Evolutionary conservation across 1,140 invertebrate species (phyloP).

Genomic region (Octopus sinensis): DNA sequence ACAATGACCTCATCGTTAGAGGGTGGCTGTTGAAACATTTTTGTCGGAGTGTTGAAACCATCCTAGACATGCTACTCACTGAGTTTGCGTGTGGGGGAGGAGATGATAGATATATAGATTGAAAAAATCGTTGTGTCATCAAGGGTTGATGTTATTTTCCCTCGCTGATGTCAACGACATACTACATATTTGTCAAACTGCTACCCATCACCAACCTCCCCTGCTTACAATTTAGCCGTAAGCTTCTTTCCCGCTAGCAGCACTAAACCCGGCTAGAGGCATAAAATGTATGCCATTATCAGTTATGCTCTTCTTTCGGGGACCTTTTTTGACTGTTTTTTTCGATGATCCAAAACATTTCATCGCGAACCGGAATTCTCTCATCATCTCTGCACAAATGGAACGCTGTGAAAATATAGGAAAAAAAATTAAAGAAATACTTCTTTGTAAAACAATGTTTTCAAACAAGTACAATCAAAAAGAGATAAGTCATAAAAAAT

Average conservation of each 20-base stretch:
- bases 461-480: too few relatives aligned
- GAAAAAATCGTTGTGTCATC: background rate
- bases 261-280: slow-evolving; percentile 36
- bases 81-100: slow-evolving; percentile 4
- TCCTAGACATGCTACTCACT: slow-evolving; percentile 2
- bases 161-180: background rate
- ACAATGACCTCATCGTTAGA: background rate
- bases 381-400: slow-evolving; percentile 89
- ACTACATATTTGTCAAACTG: too few relatives aligned
- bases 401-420: slow-evolving; percentile 68
- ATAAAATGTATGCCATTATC: slow-evolving; percentile 51
- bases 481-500: too few relatives aligned
- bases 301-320: slow-evolving; percentile 37
- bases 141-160: background rate
- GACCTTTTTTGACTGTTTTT: slow-evolving; percentile 40
- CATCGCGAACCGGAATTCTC: slow-evolving; percentile 88
- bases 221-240: slow-evolving; percentile 19
- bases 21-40: background rate
- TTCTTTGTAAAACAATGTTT: too few relatives aligned
- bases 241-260: slow-evolving; percentile 36
- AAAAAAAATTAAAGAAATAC: background rate
- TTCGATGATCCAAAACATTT: slow-evolving; percentile 74
- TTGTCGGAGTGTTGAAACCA: too few relatives aligned
- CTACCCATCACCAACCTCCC: background rate
- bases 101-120: background rate